Conservation (phyloP, 2,797 vertebrate genomes). For the Antrozous pallidus region DNA sequence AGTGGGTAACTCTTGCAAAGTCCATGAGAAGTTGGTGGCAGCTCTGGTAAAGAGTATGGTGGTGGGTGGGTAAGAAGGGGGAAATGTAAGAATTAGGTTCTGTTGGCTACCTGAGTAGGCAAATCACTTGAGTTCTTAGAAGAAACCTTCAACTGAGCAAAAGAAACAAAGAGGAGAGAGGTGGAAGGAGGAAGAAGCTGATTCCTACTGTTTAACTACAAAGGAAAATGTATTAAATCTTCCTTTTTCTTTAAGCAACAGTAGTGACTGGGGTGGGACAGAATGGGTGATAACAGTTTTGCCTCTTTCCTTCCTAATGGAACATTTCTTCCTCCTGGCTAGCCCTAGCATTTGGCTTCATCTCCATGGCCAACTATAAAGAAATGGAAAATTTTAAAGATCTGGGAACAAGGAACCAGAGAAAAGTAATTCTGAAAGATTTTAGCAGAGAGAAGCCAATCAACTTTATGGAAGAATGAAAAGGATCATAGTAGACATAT, state of each 20-base stretch:
- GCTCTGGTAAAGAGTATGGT: not conserved
- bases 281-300: not conserved
- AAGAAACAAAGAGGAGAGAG: not conserved
- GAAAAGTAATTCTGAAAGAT: not conserved
- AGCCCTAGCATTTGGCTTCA: not conserved
- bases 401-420: not conserved
- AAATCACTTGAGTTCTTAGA: not conserved
- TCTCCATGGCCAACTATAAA: not conserved
- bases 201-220: not conserved
- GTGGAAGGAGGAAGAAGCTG: not conserved
- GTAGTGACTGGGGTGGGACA: not conserved
- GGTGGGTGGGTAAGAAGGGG: not conserved
- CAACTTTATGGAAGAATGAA: not conserved
- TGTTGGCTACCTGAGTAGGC: not conserved
- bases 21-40: not conserved
- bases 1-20: not conserved
- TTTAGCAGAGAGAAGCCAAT: conserved; percentile 7
- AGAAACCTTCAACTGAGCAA: not conserved
- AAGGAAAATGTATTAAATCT: not conserved
- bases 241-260: not conserved
- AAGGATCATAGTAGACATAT: not conserved
- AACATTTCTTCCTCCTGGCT: not conserved
- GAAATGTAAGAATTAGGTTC: not conserved
- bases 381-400: not conserved
- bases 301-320: not conserved